Base-by-base conservation (phyloP, 2,888 invertebrate genomes). In the Pammene aurita region DNA sequence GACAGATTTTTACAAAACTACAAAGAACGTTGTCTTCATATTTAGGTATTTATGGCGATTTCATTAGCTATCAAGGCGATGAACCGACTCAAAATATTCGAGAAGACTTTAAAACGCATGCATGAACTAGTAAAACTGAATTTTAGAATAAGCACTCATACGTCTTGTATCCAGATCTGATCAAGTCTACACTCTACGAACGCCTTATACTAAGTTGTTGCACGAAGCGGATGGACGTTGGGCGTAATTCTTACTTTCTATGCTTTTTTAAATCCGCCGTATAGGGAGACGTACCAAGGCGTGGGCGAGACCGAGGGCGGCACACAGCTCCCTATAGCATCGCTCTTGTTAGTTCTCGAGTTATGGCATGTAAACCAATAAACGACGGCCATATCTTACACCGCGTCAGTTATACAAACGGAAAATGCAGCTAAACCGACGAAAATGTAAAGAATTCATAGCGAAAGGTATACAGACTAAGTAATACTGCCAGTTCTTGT, bases 281-380 rank as follows among this genome's bases (percentile, higher is more conserved):
- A 75, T 77, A 76, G 73, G 75, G 75, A 67, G 46, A 46, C 5
- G 13, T 42, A 71, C 71, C 72, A 68, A 70, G 73, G 72, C 60
- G 69, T 62, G 73, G 74, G 77, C 76, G 75, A 76, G 75, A 55
- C 72, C 65, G 77, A 75, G 71, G 77, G 76, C 77, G 77, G 73
- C 67, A 70, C 74, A 63, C 58, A 72, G 69, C 66, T 71, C 72
- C 68, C 71, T 72, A 72, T 74, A 72, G 70, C 63, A 70, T 71
- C 69, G 70, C 72, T 73, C 71, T 74, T 74, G 72, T 74, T 76
- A 72, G 69, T 58, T 71, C 66, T 64, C 67, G 54, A 74, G 66
- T 72, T 73, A 72, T 71, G 66, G 70, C 50, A 58, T 46, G 71
- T 70, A 63, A 70, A 70, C 71, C 58, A 56, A 63, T 66, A 69